Evolutionary conservation across 2,888 invertebrate genomes (phyloP).

Genomic region (Dioctria linearis): DNA sequence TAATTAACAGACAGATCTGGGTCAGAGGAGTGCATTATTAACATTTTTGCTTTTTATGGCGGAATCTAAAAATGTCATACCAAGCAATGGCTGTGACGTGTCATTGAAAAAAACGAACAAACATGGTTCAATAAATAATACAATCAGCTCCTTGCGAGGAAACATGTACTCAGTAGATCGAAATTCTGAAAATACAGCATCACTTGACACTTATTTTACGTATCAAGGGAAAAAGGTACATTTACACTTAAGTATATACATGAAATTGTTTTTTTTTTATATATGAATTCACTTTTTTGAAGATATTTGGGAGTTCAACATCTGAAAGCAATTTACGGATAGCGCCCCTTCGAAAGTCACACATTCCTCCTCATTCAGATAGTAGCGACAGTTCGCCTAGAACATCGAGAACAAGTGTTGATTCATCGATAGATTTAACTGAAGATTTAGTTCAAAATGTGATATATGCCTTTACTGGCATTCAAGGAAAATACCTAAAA

Average conservation of each 20-base stretch:
- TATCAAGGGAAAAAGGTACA: constrained; percentile 53
- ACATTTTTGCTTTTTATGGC: constrained; percentile 71
- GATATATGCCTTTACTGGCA: constrained; percentile 90
- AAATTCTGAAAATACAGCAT: not conserved
- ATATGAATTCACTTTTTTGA: not conserved
- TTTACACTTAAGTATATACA: not conserved
- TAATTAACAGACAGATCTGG: constrained; percentile 73
- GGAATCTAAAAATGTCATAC: constrained; percentile 60
- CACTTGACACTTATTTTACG: constrained; percentile 50
- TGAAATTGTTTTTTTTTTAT: not conserved
- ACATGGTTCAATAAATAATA: constrained; percentile 56
- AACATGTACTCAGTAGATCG: constrained; percentile 59
- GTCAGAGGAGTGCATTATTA: constrained; percentile 75
- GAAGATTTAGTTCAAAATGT: constrained; percentile 81
- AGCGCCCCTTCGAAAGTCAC: constrained; percentile 54
- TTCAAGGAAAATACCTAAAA: constrained; percentile 83
- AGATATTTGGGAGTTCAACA: constrained; percentile 38
- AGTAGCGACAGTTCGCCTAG: constrained; percentile 59
- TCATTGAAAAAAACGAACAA: not conserved
- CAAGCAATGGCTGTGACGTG: constrained; percentile 44
- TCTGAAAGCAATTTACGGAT: constrained; percentile 59
- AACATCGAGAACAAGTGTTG: constrained; percentile 46
- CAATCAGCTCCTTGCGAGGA: constrained; percentile 60
- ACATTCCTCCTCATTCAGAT: constrained; percentile 56
- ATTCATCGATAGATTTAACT: constrained; percentile 57